Evolutionary conservation across 1,140 invertebrate species (phyloP), one percentile per base, ranked within the genome.

Genomic region (Eriosoma lanigerum): DNA sequence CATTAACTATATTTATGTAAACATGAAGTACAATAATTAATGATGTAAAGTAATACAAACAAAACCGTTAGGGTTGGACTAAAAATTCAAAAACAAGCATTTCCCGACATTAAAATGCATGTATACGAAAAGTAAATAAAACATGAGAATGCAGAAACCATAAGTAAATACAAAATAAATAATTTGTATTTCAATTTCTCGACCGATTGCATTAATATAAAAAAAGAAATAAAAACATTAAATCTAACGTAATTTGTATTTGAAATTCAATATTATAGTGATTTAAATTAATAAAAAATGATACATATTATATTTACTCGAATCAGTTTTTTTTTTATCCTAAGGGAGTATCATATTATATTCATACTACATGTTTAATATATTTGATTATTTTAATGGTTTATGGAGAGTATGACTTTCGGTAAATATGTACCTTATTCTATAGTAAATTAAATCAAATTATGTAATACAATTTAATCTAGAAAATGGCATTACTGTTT

Each of bases 31-130:
- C 48, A 48, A 70, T 21, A 48, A 70, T 48, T 70, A 50, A 70
- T 70, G 24, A 70, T 70, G 21, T 48, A 70, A 50, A 48, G 15
- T 50, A 50, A 26, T 48, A 70, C 13, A 70, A 70, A 70, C 38
- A 70, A 70, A 70, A 21, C 46, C 46, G 15, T 46, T 10, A 26
- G n/a, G 32, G 24, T 70, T 12, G 46, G 10, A 52, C 46, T 72
- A 1, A 29, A 29, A 70, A 70, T 70, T 50, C 46, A 50, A 66
- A 66, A 44, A 52, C 17, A 72, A 44, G 17, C 0, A 52, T 72
- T 19, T n/a, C 46, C 2, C 10, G 1, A n/a, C 24, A 44, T 66
- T 21, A 21, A 21, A 66, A 66, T 66, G 44, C 38, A 10, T 13
- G 13, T 46, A 46, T 46, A 24, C 32, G 38, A 46, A 66, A 66